Conservation (phyloP, 2,113 vertebrate species). For the Thermophis baileyi region DNA sequence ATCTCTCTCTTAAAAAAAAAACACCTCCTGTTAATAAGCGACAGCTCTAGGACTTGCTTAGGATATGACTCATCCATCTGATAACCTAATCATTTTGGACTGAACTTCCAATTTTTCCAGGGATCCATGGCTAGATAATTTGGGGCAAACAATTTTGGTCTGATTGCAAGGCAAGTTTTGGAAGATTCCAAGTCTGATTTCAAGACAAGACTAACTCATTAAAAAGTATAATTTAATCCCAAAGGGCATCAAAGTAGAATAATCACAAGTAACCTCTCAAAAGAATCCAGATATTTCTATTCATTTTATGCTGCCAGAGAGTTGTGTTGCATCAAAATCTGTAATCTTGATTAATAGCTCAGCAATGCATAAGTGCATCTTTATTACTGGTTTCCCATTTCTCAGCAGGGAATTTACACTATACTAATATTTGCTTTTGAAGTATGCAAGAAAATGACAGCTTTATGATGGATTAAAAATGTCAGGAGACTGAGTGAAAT, state of each 20-base stretch:
- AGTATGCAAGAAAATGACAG: not conserved
- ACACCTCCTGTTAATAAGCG: not conserved
- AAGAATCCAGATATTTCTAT: not conserved
- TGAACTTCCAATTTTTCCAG: not conserved
- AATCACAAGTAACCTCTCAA: not conserved
- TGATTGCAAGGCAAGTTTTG: not conserved
- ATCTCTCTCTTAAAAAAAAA: not conserved
- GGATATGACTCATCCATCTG: not conserved
- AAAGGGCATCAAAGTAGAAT: not conserved
- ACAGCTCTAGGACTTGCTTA: not conserved
- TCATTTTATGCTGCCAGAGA: conserved; percentile 3
- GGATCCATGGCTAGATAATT: not conserved
- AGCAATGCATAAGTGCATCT: conserved; percentile 18
- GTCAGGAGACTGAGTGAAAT: conserved; percentile 15
- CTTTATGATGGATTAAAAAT: conserved; percentile 20
- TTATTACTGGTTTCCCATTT: conserved; percentile 37
- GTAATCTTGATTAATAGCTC: conserved; percentile 33
- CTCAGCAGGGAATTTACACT: not conserved
- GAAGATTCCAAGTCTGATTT: not conserved
- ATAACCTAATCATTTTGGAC: not conserved
- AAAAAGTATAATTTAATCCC: conserved; percentile 81
- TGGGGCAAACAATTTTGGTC: not conserved
- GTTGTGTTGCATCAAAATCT: conserved; percentile 14
- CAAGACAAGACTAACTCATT: conserved; percentile 81
- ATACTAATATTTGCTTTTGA: conserved; percentile 20